Evolutionary conservation across 2,113 vertebrate genomes (phyloP), one percentile per base, ranked within the genome.

Genomic region (Monarcha castaneiventris): DNA sequence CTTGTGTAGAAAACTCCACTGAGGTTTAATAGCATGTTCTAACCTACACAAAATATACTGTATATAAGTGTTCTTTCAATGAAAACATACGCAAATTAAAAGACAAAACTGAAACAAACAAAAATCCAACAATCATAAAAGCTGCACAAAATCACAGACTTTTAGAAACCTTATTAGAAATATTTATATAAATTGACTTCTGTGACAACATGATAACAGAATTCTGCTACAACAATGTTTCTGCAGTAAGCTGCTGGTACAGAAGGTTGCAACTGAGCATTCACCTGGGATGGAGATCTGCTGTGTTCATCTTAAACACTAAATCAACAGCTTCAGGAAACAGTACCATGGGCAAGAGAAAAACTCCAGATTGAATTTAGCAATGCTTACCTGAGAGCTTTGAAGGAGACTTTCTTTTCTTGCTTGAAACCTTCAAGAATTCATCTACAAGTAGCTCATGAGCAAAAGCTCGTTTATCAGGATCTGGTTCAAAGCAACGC

Each of bases 341-440:
- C 10, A 49, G 33, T 18, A n/a, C 19, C 14, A 39, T 4, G 6
- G 20, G 13, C 39, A 73, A 46, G 13, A 84, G 15, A 44, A 86
- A 59, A 83, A 26, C 29, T 78, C 26, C 69, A 87, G 32, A 58
- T 0, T 13, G 44, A 55, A 30, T 58, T 80, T 49, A 61, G 37
- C 39, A 55, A 35, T 8, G 4, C 51, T 83, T 91, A 99, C 99
- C 99, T 91, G 99, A 98, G 69, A 99, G 98, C 93, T 98, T 98
- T 87, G 97, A 97, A 58, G 99, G 98, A n/a, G 97, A 96, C 94
- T 98, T 99, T 77, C 98, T 99, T 98, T 99, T 99, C 97, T 98
- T 99, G 96, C 99, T 99, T 78, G 99, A 99, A 95, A 99, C 99
- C 16, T 98, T 99, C 96, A 99, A 98, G 97, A 99, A 99, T 63